Conservation (phyloP, 2,797 vertebrate species). For the Poeciliopsis turneri region DNA sequence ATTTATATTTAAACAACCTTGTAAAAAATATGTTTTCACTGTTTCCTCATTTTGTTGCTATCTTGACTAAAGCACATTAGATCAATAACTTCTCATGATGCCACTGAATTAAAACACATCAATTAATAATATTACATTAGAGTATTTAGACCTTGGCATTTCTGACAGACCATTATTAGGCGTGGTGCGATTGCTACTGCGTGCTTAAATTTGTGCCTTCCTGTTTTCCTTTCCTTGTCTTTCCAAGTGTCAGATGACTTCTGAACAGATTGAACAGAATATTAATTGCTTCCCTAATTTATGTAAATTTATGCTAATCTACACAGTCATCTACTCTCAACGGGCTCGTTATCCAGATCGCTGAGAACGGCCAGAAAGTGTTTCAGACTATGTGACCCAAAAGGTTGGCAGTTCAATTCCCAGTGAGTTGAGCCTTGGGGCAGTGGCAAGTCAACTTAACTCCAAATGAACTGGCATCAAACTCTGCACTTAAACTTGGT, state of each 20-base stretch:
- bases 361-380: slow-evolving; percentile 70
- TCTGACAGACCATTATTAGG: slow-evolving; percentile 38
- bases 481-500: slow-evolving; percentile 46
- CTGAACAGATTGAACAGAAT: slow-evolving; percentile 78
- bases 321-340: slow-evolving; percentile 76
- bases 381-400: slow-evolving; percentile 75
- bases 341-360: slow-evolving; percentile 77
- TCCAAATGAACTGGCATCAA: slow-evolving; percentile 52
- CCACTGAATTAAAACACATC: neutral
- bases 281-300: slow-evolving; percentile 78
- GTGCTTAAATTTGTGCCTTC: slow-evolving; percentile 41
- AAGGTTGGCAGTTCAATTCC: slow-evolving; percentile 80
- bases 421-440: slow-evolving; percentile 59
- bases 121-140: neutral
- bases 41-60: neutral
- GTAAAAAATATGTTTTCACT: neutral
- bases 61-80: neutral
- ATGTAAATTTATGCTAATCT: slow-evolving; percentile 79
- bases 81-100: neutral
- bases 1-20: neutral
- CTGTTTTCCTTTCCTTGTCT: slow-evolving; percentile 46
- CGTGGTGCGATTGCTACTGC: slow-evolving; percentile 38
- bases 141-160: neutral
- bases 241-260: slow-evolving; percentile 66
- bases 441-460: slow-evolving; percentile 60